phyloP scores from a whole-genome alignment of 1,140 invertebrate genomes.

The Pogonomyrmex barbatus region DNA sequence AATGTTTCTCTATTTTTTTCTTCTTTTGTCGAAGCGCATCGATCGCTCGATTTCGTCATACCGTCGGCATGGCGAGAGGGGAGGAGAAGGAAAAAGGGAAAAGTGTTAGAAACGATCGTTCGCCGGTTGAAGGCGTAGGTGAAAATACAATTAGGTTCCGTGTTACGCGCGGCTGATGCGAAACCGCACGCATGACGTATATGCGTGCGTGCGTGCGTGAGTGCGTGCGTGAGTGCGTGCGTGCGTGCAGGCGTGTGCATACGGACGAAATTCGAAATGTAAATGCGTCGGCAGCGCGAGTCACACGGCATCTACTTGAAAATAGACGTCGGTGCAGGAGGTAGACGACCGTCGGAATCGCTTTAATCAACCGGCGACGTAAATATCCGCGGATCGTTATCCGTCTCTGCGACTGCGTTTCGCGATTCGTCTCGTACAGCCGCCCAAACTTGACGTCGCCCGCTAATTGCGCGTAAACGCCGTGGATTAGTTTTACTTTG shows the following conservation, averaged over 20 bases:
- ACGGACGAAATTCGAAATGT: slow-evolving; percentile 70
- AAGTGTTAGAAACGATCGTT: slow-evolving; percentile 55
- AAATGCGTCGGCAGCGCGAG: slow-evolving; percentile 23
- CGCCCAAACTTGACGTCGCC: slow-evolving; percentile 19
- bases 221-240: slow-evolving; percentile 18
- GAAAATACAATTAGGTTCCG: slow-evolving; percentile 73
- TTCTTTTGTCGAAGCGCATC: slow-evolving; percentile 12
- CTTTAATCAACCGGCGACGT: slow-evolving; percentile 58
- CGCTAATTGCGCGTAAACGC: slow-evolving; percentile 49
- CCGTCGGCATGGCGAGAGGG: slow-evolving; percentile 28
- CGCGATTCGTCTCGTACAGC: slow-evolving; percentile 36
- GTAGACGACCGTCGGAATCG: slow-evolving; percentile 70
- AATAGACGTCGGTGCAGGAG: slow-evolving; percentile 67
- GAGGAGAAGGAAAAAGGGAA: slow-evolving; percentile 46
- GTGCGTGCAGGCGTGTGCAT: not conserved
- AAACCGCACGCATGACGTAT: slow-evolving; percentile 54
- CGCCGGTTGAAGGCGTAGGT: slow-evolving; percentile 48
- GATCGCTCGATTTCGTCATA: slow-evolving; percentile 54
- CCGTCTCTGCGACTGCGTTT: slow-evolving; percentile 39
- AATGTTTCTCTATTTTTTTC: not conserved
- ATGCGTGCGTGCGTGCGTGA: not conserved
- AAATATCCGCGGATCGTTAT: slow-evolving; percentile 60
- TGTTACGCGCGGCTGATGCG: slow-evolving; percentile 70
- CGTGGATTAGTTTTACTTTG: slow-evolving; percentile 43
- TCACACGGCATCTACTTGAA: slow-evolving; percentile 64